Evolutionary conservation across 2,888 invertebrate genomes (phyloP).

Genomic region (Cantharis flavilabris): DNA sequence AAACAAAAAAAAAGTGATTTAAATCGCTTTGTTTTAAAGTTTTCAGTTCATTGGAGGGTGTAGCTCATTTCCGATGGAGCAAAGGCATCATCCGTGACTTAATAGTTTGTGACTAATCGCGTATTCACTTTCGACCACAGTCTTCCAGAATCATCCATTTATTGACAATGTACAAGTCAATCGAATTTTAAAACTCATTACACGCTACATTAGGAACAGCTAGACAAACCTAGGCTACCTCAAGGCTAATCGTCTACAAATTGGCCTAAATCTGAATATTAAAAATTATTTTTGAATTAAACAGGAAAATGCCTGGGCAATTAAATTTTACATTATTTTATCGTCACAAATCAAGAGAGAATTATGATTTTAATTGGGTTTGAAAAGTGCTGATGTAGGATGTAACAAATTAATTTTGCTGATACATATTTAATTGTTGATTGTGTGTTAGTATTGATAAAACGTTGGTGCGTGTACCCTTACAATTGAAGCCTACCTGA

Average conservation of each 20-base stretch:
- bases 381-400: slow-evolving; percentile 2
- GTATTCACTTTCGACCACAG: slow-evolving; percentile 9
- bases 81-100: slow-evolving; percentile 25
- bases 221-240: background rate
- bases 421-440: slow-evolving; percentile 6
- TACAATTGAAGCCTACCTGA: background rate
- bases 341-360: background rate
- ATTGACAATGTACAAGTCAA: slow-evolving; percentile 19
- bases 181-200: slow-evolving; percentile 21
- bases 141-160: slow-evolving; percentile 1
- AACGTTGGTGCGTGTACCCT: background rate
- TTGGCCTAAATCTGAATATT: background rate
- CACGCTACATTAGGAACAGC: slow-evolving; percentile 5
- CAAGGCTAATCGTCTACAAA: background rate
- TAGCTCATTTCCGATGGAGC: slow-evolving; percentile 31
- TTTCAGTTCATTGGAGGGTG: slow-evolving; percentile 35
- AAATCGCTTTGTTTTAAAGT: slow-evolving; percentile 34
- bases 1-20: slow-evolving; percentile 32
- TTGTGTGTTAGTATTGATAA: background rate
- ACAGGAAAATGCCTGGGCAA: background rate
- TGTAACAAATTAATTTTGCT: slow-evolving; percentile 3
- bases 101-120: slow-evolving; percentile 27
- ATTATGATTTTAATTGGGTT: background rate
- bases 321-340: background rate
- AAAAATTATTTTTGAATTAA: background rate